Base-by-base conservation (phyloP, 2,797 vertebrate species). In the Heliangelus exortis region DNA sequence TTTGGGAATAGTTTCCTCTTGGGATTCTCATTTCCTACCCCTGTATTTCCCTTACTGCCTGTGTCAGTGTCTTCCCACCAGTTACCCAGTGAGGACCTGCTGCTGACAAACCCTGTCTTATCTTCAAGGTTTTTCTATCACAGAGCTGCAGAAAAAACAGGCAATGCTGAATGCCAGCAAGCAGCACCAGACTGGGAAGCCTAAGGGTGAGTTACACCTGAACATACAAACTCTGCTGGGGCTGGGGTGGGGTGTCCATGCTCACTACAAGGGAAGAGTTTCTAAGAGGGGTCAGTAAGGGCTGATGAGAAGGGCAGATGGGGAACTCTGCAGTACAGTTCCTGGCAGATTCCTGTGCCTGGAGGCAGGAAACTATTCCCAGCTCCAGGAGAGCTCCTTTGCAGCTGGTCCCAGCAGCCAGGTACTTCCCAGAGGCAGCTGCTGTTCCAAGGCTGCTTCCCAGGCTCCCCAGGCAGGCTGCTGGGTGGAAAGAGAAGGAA, bases 111-210 rank as follows among this genome's bases (percentile, higher is more conserved):
- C 39, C 39, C 15, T 73, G 7, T 81, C 53, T 92, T 48, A 22
- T 80, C 51, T 88, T 77, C 36, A 83, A 99, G 99, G 99, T 66
- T 99, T 99, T 96, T 98, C 98, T 75, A 99, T 99, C 93, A 99
- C 99, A 1, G 99, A 99, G 84, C 97, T 99, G 87, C 99, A 99
- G 96, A 99, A 99, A 96, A 99, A 99, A 95, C 99, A 99, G 97
- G 99, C 99, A 50, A 99, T 99, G 99, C 90, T 99, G 92, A 99
- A 99, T 9, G 99, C 98, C 92, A 98, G 98, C 96, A 99, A 99
- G 97, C 98, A 98, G 94, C 98, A 98, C 89, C 98, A 98, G 16
- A 93, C 97, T 28, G 98, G 98, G 86, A 99, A 99, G 97, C 98
- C 99, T 84, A 99, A 99, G 98, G 98, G 99, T 99, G 97, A 95